Evolutionary conservation across 2,888 invertebrate genomes (phyloP).

Genomic region (Cheilosia pagana): DNA sequence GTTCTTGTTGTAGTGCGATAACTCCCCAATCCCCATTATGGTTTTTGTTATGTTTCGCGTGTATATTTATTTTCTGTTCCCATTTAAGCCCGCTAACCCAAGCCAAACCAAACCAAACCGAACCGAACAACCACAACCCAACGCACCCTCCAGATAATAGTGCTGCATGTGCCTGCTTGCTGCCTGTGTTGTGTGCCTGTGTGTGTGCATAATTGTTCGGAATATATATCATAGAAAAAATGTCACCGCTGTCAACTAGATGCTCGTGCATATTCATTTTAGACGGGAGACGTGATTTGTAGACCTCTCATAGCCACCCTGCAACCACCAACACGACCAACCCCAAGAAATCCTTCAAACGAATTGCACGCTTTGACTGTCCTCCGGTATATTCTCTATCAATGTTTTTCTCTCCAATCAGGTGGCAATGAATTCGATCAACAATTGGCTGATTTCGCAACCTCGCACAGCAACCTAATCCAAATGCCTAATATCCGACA

Average conservation of each 20-base stretch:
- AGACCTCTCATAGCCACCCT: constrained; percentile 49
- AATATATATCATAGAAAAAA: constrained; percentile 12
- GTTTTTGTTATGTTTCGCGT: constrained; percentile 33
- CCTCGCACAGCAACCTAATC: constrained; percentile 69
- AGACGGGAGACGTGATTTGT: constrained; percentile 37
- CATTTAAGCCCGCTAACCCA: constrained; percentile 14
- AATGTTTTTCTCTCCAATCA: constrained; percentile 66
- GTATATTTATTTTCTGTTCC: constrained; percentile 59
- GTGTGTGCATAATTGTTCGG: constrained; percentile 31
- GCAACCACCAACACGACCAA: constrained; percentile 40
- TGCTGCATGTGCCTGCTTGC: constrained; percentile 73
- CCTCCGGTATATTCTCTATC: constrained; percentile 40
- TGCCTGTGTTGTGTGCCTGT: constrained; percentile 67
- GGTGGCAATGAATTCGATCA: constrained; percentile 73
- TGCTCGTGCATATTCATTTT: constrained; percentile 20
- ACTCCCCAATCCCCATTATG: constrained; percentile 19
- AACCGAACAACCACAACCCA: constrained; percentile 68
- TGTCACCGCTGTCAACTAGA: constrained; percentile 26
- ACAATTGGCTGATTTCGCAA: constrained; percentile 70
- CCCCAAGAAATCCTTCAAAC: constrained; percentile 33
- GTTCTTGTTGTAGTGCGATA: constrained; percentile 31
- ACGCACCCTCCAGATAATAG: constrained; percentile 56
- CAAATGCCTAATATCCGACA: constrained; percentile 68
- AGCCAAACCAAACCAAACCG: constrained; percentile 45
- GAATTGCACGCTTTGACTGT: constrained; percentile 69